Base-by-base conservation (phyloP, 2,113 vertebrate genomes). In the Morone saxatilis region DNA sequence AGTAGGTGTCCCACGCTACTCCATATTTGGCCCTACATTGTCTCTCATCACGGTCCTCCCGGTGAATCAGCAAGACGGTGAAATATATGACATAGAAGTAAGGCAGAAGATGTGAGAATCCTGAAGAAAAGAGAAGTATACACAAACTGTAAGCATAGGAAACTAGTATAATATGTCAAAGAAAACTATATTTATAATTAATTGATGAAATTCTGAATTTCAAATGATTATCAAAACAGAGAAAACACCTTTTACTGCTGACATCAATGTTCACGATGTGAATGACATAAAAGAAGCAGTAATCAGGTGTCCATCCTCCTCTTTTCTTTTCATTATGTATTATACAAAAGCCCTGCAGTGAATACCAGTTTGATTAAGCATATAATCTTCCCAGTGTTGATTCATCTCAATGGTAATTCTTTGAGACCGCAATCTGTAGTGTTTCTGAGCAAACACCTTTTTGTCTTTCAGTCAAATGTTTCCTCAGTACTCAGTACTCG, bases 51-150 rank as follows among this genome's bases (percentile, higher is more conserved):
- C 97, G 93, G 17, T 91, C 96, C 84, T 98, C 97, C 0, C 97
- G 92, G 86, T 98, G 97, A 65, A 97, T 90, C 90, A 98, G 91
- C 85, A 98, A 71, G 1, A 91, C 17, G 1, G 95, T 92, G 88
- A 98, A 98, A 89, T 98, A 98, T 56, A 95, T 68, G 31, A 97
- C 61, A 2, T 98, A 98, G 92, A 98, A 98, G 76, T 98, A 98
- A 19, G 97, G 97, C 61, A 98, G 87, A 20, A 97, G 84, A 77
- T 98, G 96, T 1, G 94, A 94, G 51, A 96, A 85, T 0, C 97
- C 97, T 98, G 78, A 8, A 54, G 19, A 73, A 69, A 70, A 53
- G 68, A 75, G 14, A 11, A 22, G 45, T 50, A 47, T 0, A 54
- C n/a, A 68, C 1, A 14, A 4, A 53, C 1, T 17, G 4, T 65